phyloP scores from a whole-genome alignment of 1,140 invertebrate species.

The Ylistrum balloti region DNA sequence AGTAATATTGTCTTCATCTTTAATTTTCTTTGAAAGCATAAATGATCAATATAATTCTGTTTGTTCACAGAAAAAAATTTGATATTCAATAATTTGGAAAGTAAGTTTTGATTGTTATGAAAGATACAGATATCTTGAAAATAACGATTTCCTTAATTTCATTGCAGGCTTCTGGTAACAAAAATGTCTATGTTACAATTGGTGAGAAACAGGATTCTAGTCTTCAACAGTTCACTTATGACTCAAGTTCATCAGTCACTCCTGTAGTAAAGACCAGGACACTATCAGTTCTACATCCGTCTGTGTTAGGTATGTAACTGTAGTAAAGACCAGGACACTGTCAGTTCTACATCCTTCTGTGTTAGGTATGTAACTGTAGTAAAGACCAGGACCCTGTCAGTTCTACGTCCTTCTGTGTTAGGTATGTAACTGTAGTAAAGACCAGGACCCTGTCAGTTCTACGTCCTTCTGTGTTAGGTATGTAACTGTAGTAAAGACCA shows the following conservation, averaged over 20 bases:
- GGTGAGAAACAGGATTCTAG: neutral
- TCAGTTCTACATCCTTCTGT: neutral
- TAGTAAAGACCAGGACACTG: neutral
- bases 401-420: neutral
- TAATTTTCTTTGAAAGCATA: too few relatives aligned
- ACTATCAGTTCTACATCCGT: neutral
- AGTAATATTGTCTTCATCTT: too few relatives aligned
- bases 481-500: too few relatives aligned
- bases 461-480: neutral
- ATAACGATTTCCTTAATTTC: too few relatives aligned
- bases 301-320: neutral
- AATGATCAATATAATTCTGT: too few relatives aligned
- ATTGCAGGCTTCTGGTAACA: neutral
- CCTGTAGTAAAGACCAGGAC: neutral
- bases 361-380: neutral
- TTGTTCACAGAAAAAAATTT: too few relatives aligned
- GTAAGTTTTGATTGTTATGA: too few relatives aligned
- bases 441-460: neutral
- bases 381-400: neutral
- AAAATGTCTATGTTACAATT: neutral
- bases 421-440: too few relatives aligned
- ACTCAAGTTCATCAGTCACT: neutral
- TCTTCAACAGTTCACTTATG: neutral
- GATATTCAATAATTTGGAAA: too few relatives aligned
- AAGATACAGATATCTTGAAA: too few relatives aligned